Base-by-base conservation (phyloP, 2,113 vertebrate genomes). In the Syrrhaptes paradoxus region DNA sequence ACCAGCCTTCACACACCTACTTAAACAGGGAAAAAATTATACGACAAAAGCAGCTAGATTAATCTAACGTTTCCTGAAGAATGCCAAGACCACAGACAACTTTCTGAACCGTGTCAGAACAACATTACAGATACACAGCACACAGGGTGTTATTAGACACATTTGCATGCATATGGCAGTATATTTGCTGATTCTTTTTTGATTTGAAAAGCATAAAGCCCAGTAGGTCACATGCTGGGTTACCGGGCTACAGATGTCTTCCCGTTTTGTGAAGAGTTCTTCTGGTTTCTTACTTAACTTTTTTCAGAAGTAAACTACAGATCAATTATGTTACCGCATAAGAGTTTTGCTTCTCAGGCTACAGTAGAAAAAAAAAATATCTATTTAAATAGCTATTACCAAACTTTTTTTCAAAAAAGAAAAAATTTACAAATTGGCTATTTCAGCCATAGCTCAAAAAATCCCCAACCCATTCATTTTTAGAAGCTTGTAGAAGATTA, bases 11-110 rank as follows among this genome's bases (percentile, higher is more conserved):
- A 72, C 93, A 83, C 92, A 97, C 82, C 84, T 87, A 95, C 92
- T 95, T 95, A 92, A 96, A 72, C 45, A 31, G 17, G 81, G 62
- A 61, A 81, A 93, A 95, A 94, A 46, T 71, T 7, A 57, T 2
- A 75, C 18, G 79, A 84, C 77, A 87, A 18, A 87, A 81, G 94
- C 96, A 95, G 90, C 92, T 85, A 20, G 74, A 96, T 92, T 91
- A 94, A 86, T 94, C 89, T 80, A 84, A 94, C 63, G 48, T 78
- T 96, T 98, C 97, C 96, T 94, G 79, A 72, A 83, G 96, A 96
- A 95, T 91, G 89, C 87, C 85, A 86, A 76, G 90, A 94, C 90
- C 94, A 96, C 41, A 93, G 92, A 95, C 93, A 88, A 82, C 80
- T 83, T 93, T 93, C 55, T 95, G 90, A 90, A 92, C 70, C 11